A percentile compares a stretch with the other conserved stretches of the same genome.
phyloP scores from a whole-genome alignment of 2,113 vertebrate species.

The Dinomys branickii region DNA sequence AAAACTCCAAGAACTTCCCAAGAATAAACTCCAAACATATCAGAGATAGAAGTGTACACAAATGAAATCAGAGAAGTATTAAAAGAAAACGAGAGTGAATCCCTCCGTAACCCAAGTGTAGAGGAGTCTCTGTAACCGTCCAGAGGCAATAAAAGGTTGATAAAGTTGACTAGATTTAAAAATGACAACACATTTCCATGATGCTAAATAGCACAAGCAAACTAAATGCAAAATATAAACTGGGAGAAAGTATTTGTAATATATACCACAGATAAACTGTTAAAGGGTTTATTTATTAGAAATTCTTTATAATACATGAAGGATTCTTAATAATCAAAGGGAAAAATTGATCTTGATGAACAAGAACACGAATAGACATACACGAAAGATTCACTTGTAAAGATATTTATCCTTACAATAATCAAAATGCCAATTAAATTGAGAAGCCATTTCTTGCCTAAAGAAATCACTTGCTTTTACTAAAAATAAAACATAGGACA shows the following conservation, averaged over 20 bases:
- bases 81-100: background rate
- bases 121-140: background rate
- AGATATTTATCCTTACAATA: background rate
- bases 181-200: background rate
- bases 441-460: background rate
- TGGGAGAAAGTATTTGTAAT: background rate
- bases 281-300: background rate
- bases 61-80: background rate
- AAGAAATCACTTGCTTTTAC: background rate
- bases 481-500: background rate
- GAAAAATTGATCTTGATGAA: background rate
- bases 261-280: background rate
- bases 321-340: background rate
- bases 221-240: background rate
- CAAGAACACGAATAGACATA: background rate
- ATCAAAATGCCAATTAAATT: background rate
- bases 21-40: slow-evolving; percentile 10
- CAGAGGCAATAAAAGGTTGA: background rate
- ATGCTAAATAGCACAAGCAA: background rate
- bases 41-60: slow-evolving; percentile 25
- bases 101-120: background rate
- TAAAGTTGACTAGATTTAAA: background rate
- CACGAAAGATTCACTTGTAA: background rate
- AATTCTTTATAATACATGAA: background rate
- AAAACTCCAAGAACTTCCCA: background rate